Evolutionary conservation across 2,888 invertebrate species (phyloP).

Genomic region (Cremastobaeus sp.): DNA sequence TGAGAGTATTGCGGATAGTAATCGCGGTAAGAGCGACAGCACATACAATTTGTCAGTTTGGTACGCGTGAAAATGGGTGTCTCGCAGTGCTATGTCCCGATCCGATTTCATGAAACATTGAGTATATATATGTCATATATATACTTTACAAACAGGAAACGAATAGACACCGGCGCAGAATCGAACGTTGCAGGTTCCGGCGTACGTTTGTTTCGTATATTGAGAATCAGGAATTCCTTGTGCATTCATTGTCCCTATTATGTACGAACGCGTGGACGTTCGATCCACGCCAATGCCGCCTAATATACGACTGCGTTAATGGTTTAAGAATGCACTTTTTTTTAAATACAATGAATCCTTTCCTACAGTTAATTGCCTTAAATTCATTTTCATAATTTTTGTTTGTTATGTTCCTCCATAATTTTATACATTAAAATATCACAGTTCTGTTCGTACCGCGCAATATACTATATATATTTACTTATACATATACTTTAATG

Average conservation of each 20-base stretch:
- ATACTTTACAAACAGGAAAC: conserved; percentile 75
- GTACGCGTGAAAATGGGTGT: conserved; percentile 32
- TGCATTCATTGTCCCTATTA: too few species aligned
- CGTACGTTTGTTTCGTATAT: too few species aligned
- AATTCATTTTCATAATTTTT: conserved; percentile 64
- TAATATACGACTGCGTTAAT: conserved; percentile 66
- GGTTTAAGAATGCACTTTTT: conserved; percentile 73
- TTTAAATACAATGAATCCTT: conserved; percentile 75
- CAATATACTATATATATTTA: conserved; percentile 69
- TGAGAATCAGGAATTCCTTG: too few species aligned
- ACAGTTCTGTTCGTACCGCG: conserved; percentile 78
- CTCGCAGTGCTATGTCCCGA: conserved; percentile 30
- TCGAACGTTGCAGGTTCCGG: conserved; percentile 66
- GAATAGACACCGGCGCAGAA: conserved; percentile 69
- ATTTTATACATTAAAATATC: conserved; percentile 78
- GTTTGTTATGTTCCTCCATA: conserved; percentile 52
- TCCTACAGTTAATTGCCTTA: conserved; percentile 68
- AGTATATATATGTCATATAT: conserved; percentile 67
- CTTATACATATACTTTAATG: conserved; percentile 67
- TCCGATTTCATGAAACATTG: conserved; percentile 72
- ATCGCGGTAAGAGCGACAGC: conserved; percentile 46
- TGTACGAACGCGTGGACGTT: conserved; percentile 32
- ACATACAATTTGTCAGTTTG: conserved; percentile 39
- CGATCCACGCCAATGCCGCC: conserved; percentile 42
- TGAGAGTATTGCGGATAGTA: conserved; percentile 44